Evolutionary conservation across 2,888 invertebrate species (phyloP).

Genomic region (Ecdyonurus torrentis): DNA sequence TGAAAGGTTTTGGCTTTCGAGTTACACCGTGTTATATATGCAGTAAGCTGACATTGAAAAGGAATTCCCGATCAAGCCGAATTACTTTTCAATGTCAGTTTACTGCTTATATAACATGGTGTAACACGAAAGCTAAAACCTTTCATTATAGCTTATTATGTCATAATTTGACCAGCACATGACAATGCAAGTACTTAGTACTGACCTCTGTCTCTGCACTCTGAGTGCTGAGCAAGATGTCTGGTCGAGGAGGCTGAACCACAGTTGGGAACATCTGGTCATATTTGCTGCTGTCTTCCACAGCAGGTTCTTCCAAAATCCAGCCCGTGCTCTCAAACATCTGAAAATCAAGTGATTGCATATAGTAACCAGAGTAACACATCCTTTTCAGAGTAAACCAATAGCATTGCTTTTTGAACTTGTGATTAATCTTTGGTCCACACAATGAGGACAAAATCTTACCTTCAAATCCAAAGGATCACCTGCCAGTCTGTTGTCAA

Average conservation of each 20-base stretch:
- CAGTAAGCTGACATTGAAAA: no score
- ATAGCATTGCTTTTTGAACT: not conserved
- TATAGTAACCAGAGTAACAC: no score
- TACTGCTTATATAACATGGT: no score
- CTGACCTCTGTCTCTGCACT: conserved; percentile 1
- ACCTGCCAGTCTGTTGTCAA: conserved; percentile 73
- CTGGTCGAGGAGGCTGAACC: conserved; percentile 40
- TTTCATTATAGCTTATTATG: no score
- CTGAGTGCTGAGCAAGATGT: conserved; percentile 5
- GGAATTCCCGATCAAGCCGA: no score
- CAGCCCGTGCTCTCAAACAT: conserved; percentile 95
- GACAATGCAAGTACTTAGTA: no score
- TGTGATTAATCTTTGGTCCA: not conserved
- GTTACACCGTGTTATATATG: no score
- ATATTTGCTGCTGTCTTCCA: conserved; percentile 68
- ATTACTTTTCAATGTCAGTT: no score
- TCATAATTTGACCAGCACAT: no score
- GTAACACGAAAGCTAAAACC: no score
- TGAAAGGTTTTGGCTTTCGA: no score
- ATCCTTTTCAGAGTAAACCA: no score
- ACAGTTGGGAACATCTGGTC: conserved; percentile 77
- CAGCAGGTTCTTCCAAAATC: conserved; percentile 73
- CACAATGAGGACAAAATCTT: not conserved
- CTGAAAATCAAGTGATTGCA: conserved; percentile 30
- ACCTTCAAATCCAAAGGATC: conserved; percentile 90